These are phyloP conservation scores for Hirundo rustica DNA, from an alignment of 2,797 vertebrate genomes.

Conservation along the genomic window DNA sequence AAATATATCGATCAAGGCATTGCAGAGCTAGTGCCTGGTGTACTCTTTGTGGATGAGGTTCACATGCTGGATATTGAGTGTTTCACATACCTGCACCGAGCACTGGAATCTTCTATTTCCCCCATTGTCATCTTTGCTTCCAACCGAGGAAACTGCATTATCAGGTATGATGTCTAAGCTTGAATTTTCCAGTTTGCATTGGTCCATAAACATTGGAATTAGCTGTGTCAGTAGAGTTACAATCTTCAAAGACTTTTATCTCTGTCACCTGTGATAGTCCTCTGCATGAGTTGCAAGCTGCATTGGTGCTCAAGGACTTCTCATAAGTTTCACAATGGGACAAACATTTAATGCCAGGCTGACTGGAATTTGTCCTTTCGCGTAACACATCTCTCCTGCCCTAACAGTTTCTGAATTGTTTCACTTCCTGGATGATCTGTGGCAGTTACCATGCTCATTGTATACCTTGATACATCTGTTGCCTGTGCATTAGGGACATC, in stretches of 20 bases:
- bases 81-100: slow-evolving; percentile 96
- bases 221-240: neutral
- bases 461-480: neutral
- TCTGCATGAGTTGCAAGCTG: neutral
- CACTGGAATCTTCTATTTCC: slow-evolving; percentile 93
- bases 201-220: neutral
- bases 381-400: neutral
- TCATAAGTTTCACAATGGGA: neutral
- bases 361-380: neutral
- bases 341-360: neutral
- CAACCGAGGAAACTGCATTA: slow-evolving; percentile 94
- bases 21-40: slow-evolving; percentile 94
- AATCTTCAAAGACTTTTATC: neutral
- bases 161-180: slow-evolving; percentile 80
- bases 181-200: neutral
- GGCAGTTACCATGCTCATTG: neutral
- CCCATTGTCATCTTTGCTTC: slow-evolving; percentile 98
- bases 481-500: neutral
- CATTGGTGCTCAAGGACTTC: neutral
- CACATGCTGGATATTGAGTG: slow-evolving; percentile 99
- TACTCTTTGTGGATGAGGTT: slow-evolving; percentile 96
- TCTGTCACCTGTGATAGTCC: neutral
- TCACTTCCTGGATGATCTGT: neutral
- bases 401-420: neutral
- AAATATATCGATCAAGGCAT: slow-evolving; percentile 98